Evolutionary conservation across 2,888 invertebrate genomes (phyloP), one percentile per base, ranked within the genome.

Genomic region (Alcis repandata): DNA sequence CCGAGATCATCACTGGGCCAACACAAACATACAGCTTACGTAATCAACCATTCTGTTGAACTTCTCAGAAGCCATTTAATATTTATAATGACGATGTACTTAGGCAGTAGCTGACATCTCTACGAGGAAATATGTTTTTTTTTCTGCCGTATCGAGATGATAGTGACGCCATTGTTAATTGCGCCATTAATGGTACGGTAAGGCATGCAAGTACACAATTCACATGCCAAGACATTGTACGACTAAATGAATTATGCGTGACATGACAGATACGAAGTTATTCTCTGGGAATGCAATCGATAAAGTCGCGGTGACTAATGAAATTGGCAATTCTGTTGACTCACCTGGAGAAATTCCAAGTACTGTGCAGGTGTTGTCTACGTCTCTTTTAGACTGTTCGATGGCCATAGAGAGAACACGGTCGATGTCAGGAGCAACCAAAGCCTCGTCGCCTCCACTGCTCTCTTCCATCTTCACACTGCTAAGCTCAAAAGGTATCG

Each of bases 301-400:
- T 72, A 61, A 64, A 64, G 49, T 63, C 17, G 49, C 27, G 49
- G 68, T 76, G 72, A 79, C 71, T 76, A 79, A 79, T 71, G 58
- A 32, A 43, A 46, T 15, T 46, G 57, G 59, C 66, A 66, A 40
- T 51, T 70, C 15, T 59, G 48, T 70, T 83, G 79, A 94, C 96
- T 95, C 89, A 98, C 98, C 98, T 91, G 97, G 96, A 86, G 98
- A 97, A 90, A 98, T 98, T 89, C 97, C 97, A 80, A 98, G 95
- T 76, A 96, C 95, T 59, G 95, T 95, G 90, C 98, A 98, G 10
- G 97, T 97, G 82, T 95, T 96, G 86, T 97, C 96, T 57, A 98
- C 97, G 84, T 98, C 98, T 82, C 97, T 95, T 79, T 96, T 96
- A 73, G 97, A 96, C 86, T 98, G 97, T 83, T 98, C 97, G 77